These are phyloP conservation scores for Stictonetta naevosa DNA, from an alignment of 2,113 vertebrate genomes.

Conservation along the genomic window DNA sequence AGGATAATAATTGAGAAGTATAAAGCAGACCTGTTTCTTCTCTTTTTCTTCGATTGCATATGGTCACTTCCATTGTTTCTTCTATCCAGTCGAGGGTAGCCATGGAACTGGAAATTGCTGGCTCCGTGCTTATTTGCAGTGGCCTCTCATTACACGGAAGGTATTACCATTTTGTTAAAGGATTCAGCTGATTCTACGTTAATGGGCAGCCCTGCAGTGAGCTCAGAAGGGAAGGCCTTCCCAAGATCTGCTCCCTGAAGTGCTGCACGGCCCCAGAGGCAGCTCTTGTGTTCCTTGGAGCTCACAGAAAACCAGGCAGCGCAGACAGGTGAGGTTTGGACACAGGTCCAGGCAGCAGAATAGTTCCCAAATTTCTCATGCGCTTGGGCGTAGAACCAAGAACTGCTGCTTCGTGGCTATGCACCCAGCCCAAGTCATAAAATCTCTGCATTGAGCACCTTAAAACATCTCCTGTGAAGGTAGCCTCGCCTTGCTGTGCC, in stretches of 20 bases:
- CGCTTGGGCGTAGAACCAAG: not conserved
- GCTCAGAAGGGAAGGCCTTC: not conserved
- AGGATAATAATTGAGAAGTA: not conserved
- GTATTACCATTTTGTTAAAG: not conserved
- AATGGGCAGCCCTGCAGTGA: fast-evolving
- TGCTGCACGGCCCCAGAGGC: not conserved
- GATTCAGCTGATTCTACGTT: not conserved
- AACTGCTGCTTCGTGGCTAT: not conserved
- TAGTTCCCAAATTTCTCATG: not conserved
- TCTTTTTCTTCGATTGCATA: not conserved
- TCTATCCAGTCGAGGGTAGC: not conserved
- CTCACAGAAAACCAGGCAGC: not conserved
- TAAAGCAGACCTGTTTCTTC: not conserved
- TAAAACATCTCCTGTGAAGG: fast-evolving
- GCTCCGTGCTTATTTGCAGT: not conserved
- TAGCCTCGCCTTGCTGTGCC: fast-evolving
- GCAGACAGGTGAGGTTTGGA: not conserved
- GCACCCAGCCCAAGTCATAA: not conserved
- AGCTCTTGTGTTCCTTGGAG: not conserved
- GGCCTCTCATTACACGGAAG: not conserved
- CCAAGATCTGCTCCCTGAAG: not conserved
- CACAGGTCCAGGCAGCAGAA: not conserved
- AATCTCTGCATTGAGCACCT: not conserved
- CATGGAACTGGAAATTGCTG: not conserved
- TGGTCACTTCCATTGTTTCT: not conserved